Evolutionary conservation across 2,797 vertebrate species (phyloP).

Genomic region (Odontamblyopus rebecca): DNA sequence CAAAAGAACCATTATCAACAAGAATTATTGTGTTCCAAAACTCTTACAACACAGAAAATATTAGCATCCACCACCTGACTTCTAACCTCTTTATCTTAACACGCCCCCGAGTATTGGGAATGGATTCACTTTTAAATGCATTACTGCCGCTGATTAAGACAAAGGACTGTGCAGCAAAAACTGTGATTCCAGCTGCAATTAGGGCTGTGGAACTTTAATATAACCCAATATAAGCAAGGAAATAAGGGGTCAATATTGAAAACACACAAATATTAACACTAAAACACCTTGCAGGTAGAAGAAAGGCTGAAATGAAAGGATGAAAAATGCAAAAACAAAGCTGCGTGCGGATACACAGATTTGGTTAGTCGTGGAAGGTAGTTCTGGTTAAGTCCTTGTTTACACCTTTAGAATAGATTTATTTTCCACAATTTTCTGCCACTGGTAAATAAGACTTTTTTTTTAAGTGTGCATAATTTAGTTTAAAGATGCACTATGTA

Average conservation of each 20-base stretch:
- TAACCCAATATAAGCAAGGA: constrained; percentile 19
- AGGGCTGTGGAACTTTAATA: constrained; percentile 9
- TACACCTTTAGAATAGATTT: neutral
- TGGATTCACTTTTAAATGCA: constrained; percentile 45
- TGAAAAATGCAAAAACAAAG: constrained; percentile 30
- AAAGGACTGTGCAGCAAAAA: constrained; percentile 20
- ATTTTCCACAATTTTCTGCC: too few relatives aligned
- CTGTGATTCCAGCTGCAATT: constrained; percentile 12
- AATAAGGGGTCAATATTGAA: constrained; percentile 13
- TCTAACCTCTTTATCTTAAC: constrained; percentile 60
- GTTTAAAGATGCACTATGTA: neutral
- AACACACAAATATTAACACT: constrained; percentile 4
- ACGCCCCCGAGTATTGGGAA: constrained; percentile 43
- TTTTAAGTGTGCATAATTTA: neutral
- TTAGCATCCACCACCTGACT: constrained; percentile 49
- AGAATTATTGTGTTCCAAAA: constrained; percentile 15
- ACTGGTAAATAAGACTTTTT: too few relatives aligned
- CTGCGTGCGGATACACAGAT: neutral
- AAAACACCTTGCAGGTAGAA: constrained; percentile 13
- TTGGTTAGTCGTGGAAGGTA: neutral
- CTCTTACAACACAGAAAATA: constrained; percentile 48
- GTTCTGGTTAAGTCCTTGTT: neutral
- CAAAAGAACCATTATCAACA: constrained; percentile 1
- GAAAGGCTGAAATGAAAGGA: constrained; percentile 21
- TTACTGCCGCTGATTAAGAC: constrained; percentile 44